Evolutionary conservation across 2,113 vertebrate genomes (phyloP).

Genomic region (Pterophyllum scalare): DNA sequence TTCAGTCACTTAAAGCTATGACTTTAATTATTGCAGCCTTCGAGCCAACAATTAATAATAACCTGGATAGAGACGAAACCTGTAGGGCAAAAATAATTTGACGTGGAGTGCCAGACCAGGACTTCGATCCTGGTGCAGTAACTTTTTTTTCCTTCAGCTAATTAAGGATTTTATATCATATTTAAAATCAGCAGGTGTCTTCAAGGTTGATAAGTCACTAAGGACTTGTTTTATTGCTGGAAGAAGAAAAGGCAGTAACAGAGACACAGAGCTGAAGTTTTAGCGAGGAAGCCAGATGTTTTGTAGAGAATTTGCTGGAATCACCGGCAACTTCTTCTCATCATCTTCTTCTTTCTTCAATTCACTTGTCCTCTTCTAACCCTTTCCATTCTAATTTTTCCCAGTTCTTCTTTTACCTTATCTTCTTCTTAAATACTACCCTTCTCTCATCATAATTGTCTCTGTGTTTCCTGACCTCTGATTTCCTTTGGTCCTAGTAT

Average conservation of each 20-base stretch:
- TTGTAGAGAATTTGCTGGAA: conserved; percentile 23
- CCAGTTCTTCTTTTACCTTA: conserved; percentile 5
- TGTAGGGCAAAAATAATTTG: conserved; percentile 18
- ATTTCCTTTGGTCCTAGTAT: not conserved
- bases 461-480: not conserved
- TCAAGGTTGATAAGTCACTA: conserved; percentile 54
- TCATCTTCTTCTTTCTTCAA: not conserved
- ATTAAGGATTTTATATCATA: conserved; percentile 48
- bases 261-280: conserved; percentile 28
- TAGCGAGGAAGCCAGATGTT: conserved; percentile 54
- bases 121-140: conserved; percentile 21
- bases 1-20: conserved; percentile 10
- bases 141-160: conserved; percentile 30
- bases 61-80: conserved; percentile 28
- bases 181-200: conserved; percentile 59
- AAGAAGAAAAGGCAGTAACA: conserved; percentile 19
- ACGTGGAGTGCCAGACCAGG: not conserved
- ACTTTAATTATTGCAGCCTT: conserved; percentile 1
- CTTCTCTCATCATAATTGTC: not conserved
- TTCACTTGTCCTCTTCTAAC: not conserved
- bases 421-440: not conserved
- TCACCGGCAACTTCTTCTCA: conserved; percentile 22
- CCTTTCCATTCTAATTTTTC: conserved; percentile 9
- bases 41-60: conserved; percentile 22
- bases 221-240: conserved; percentile 39